Base-by-base conservation (phyloP, 2,113 vertebrate species). In the Apaloderma vittatum region DNA sequence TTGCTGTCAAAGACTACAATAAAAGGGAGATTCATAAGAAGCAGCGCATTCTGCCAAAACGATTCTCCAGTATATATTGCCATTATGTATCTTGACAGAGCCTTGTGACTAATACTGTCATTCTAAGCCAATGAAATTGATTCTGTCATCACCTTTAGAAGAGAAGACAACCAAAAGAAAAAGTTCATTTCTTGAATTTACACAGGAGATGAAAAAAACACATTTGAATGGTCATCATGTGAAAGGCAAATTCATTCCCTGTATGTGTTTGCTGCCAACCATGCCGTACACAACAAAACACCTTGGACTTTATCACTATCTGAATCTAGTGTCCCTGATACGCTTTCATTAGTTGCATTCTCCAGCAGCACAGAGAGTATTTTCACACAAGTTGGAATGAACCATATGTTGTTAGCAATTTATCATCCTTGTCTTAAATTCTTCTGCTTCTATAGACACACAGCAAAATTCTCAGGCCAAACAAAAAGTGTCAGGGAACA, bases 51-150 rank as follows among this genome's bases (percentile, higher is more conserved):
- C 80, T 88, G 81, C 80, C 65, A 86, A 92, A 48, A 83, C 1
- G 10, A 30, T 90, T 92, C 79, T 67, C 80, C 65, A 73, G 88
- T 70, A 94, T 83, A 93, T 59, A 91, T 91, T 72, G 36, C 84
- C 70, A 68, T 96, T 96, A 76, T 78, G 57, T 81, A 81, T 93
- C 87, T 90, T 95, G 97, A 97, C 90, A 96, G 85, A n/a, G 9
- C 7, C 6, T 90, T 85, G 58, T 89, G 90, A 97, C 95, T 97
- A 97, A 97, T 95, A 92, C 29, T 74, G 68, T 85, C 87, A 80
- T 97, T 92, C 90, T 78, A 85, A 95, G 72, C 85, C 92, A 97
- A 88, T 88, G 63, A 97, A 98, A 96, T 96, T 21, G 32, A 94
- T 96, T 94, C 63, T 96, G 89, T 97, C 90, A 77, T 91, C 83